Base-by-base conservation (phyloP, 35 echinoderm and acorn worm genomes). In the Strongylocentrotus purpuratus region DNA sequence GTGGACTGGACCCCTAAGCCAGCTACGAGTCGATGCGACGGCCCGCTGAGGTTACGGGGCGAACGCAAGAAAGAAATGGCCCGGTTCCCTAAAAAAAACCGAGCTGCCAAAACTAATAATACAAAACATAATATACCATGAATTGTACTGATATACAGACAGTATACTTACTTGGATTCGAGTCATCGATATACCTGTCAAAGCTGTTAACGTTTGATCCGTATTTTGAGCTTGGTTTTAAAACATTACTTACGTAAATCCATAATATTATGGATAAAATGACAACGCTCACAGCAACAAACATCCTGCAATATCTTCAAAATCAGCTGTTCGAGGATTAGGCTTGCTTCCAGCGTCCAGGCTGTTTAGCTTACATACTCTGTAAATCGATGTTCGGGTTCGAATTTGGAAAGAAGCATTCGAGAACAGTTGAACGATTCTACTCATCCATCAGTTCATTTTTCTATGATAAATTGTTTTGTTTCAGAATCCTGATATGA, bases 141-240 rank as follows among this genome's bases (percentile, higher is more conserved):
- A 46, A 12, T 15, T 28, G n/a, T 22, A 93, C 46, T n/a, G 28
- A 93, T 13, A 18, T 9, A 93, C 17, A n/a, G 0, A 48, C 6
- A 25, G 58, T 48, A 22, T 58, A 48, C 91, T 93, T 58, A 93
- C 91, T 46, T 22, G n/a, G 4, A 55, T 50, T 32, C 31, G 48
- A 48, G 91, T 58, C 91, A 22, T 93, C 91, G 25, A 93, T 93
- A 58, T 48, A 93, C 31, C 48, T 93, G 47, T 46, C 46, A n/a
- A 93, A 93, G 91, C 28, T 93, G 91, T 93, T 48, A 9, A 58
- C 46, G 31, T 33, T 32, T 9, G 48, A 46, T 47, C 91, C 91
- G 25, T 93, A 33, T 58, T 93, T 93, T 14, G 32, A 31, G 48
- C 91, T 93, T 48, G 45, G 91, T 93, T 93, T 93, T 32, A 93